Evolutionary conservation across 2,888 invertebrate genomes (phyloP).

Genomic region (Heterodera filipjevi): DNA sequence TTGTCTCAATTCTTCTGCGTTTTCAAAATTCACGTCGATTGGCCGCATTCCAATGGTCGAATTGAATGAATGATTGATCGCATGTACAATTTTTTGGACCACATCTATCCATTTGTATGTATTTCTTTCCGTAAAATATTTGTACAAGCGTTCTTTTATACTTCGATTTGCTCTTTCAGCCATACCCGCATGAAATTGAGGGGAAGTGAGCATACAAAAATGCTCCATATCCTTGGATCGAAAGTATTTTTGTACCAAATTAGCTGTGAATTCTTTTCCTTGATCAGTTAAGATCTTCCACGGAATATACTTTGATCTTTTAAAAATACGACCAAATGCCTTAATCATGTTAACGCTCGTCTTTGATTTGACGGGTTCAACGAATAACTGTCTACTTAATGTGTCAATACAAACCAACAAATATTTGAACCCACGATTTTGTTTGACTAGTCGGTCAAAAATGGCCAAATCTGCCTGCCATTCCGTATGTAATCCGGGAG

Average conservation of each 20-base stretch:
- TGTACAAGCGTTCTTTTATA: constrained; percentile 31
- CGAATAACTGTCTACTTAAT: constrained; percentile 22
- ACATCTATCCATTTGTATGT: constrained; percentile 30
- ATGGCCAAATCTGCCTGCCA: constrained; percentile 31
- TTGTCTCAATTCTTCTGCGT: constrained; percentile 14
- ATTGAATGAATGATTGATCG: constrained; percentile 27
- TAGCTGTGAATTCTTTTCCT: constrained; percentile 26
- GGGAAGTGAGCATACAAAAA: constrained; percentile 17
- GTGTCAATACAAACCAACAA: constrained; percentile 27
- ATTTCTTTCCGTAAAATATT: constrained; percentile 27
- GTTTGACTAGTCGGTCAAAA: constrained; percentile 7
- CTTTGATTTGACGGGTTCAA: constrained; percentile 26
- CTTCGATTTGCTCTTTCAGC: constrained; percentile 30
- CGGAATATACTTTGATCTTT: constrained; percentile 3
- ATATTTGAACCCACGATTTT: constrained; percentile 25
- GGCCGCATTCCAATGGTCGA: constrained; percentile 18
- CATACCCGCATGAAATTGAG: constrained; percentile 25
- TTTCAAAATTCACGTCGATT: constrained; percentile 16
- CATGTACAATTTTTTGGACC: constrained; percentile 20
- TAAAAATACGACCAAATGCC: constrained; percentile 17
- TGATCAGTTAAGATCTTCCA: constrained; percentile 29
- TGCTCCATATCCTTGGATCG: neutral
- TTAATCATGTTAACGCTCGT: constrained; percentile 14
- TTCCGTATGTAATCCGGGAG: constrained; percentile 29
- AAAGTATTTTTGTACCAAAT: constrained; percentile 18